These are phyloP conservation scores for Empidonax traillii DNA, from an alignment of 2,113 vertebrate genomes.

Conservation along the genomic window DNA sequence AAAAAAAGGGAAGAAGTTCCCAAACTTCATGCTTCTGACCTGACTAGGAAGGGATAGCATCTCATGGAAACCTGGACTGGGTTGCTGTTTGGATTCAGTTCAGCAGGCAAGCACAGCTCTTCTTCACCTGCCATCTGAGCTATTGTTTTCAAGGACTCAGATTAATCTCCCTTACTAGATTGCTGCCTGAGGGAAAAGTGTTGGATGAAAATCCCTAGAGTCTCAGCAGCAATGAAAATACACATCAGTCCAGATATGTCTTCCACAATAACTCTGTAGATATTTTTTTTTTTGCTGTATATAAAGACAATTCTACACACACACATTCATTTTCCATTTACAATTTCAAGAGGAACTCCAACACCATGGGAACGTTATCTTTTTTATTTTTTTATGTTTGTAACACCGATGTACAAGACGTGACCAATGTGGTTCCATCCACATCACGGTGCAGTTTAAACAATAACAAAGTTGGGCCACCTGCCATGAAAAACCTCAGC, in stretches of 20 bases:
- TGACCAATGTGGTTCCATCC: constrained; percentile 21
- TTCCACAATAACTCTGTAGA: background rate
- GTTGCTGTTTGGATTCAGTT: background rate
- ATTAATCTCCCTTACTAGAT: background rate
- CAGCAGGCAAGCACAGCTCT: background rate
- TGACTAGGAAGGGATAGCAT: background rate
- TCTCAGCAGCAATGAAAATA: background rate
- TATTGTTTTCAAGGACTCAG: background rate
- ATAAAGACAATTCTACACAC: background rate
- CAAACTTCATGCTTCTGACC: background rate
- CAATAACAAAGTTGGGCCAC: constrained; percentile 11
- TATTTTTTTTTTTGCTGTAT: background rate
- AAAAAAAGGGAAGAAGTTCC: background rate
- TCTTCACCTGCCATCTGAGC: background rate
- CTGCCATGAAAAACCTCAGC: constrained; percentile 30
- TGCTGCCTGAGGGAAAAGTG: background rate
- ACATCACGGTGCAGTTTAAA: background rate
- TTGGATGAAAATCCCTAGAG: background rate
- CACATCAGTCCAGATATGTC: background rate
- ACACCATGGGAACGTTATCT: background rate
- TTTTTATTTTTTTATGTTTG: background rate
- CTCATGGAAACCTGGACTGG: background rate
- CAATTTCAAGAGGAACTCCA: background rate
- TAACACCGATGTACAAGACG: background rate
- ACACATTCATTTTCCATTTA: background rate